Base-by-base conservation (phyloP, 1,140 invertebrate genomes). In the Eulimnadia texana region DNA sequence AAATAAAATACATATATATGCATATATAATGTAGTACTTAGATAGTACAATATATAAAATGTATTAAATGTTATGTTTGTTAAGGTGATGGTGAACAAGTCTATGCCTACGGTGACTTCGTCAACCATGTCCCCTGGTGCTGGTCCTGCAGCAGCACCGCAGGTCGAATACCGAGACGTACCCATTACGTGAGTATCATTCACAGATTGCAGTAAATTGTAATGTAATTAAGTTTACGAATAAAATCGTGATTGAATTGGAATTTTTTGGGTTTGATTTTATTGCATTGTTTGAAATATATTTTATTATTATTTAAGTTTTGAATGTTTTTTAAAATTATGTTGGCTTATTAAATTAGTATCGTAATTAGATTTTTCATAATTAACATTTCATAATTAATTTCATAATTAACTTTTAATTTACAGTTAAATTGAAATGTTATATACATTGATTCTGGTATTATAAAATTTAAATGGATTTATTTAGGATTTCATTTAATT, bases 31-130 rank as follows among this genome's bases (percentile, higher is more conserved):
- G n/a, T n/a, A n/a, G n/a, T n/a, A n/a, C n/a, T n/a, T n/a, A n/a
- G n/a, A n/a, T n/a, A n/a, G n/a, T n/a, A n/a, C n/a, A n/a, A n/a
- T n/a, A 52, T 65, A 47, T 66, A 19, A 29, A 13, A 42, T 60
- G 50, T 64, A 63, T 23, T 50, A 42, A 42, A 42, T 42, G n/a
- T n/a, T n/a, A n/a, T n/a, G n/a, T 42, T 42, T 42, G 33, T 16
- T 6, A 10, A 78, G 75, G 74, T 86, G 19, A 72, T 95, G 64
- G 84, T 96, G 1, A 93, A 95, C 69, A 95, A 94, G 71, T 83
- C 85, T 60, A 86, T 90, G 78, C 90, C 90, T 1, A 78, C 82
- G 0, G 80, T 85, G 0, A 86, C 75, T 10, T 6, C 70, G 65
- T 74, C 69, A 66, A 62, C 65, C 66, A 63, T 62, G 65, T 65